A percentile compares a stretch with the other conserved stretches of the same genome.
Conservation (phyloP, 2,888 invertebrate genomes). For the Lysandra coridon region DNA sequence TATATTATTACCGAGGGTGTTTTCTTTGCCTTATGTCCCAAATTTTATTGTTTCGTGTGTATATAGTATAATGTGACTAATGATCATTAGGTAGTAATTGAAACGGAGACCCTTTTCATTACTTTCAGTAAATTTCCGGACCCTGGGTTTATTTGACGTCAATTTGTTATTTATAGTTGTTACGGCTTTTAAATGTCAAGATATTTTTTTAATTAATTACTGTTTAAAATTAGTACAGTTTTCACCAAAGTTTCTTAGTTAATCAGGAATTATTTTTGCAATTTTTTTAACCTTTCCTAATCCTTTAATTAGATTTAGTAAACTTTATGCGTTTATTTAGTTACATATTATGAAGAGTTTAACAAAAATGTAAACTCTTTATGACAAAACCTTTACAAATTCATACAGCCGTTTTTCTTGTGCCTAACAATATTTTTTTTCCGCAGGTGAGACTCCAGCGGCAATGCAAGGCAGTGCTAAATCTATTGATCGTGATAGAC, state of each 20-base stretch:
- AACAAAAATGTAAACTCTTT: too few species aligned
- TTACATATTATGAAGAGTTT: too few species aligned
- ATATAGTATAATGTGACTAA: not conserved
- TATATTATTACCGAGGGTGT: not conserved
- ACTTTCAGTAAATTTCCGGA: slow-evolving; percentile 3
- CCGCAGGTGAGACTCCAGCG: slow-evolving; percentile 90
- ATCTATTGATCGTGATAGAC: slow-evolving; percentile 60
- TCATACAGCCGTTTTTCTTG: not conserved
- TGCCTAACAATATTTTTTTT: slow-evolving; percentile 40
- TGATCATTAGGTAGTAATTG: slow-evolving; percentile 10
- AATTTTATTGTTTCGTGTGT: not conserved
- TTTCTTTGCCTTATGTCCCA: not conserved
- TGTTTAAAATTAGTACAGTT: not conserved
- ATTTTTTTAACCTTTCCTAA: too few species aligned
- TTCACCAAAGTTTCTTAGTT: not conserved
- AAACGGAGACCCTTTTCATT: slow-evolving; percentile 18
- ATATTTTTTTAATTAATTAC: not conserved
- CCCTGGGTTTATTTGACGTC: not conserved
- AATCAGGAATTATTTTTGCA: too few species aligned
- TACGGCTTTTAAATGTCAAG: not conserved
- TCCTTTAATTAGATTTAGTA: too few species aligned
- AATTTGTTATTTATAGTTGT: slow-evolving; percentile 24
- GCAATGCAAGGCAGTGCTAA: slow-evolving; percentile 89
- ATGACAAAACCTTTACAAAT: too few species aligned
- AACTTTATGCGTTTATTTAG: too few species aligned